These are phyloP conservation scores for Unio pictorum DNA, from an alignment of 2,888 invertebrate genomes.

Conservation along the genomic window DNA sequence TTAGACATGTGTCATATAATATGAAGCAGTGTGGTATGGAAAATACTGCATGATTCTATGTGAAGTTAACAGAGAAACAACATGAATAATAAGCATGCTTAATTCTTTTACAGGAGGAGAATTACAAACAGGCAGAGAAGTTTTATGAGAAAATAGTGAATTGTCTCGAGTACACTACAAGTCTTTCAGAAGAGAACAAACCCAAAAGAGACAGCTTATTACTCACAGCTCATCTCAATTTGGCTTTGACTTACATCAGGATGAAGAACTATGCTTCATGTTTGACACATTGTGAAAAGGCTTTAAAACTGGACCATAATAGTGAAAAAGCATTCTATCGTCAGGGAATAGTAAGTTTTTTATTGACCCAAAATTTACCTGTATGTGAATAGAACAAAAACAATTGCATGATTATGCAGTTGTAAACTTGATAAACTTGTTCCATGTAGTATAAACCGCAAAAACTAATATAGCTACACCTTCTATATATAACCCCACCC, in stretches of 20 bases:
- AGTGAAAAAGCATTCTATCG: constrained; percentile 94
- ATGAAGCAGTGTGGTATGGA: too few relatives aligned
- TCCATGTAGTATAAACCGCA: too few relatives aligned
- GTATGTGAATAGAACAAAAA: too few relatives aligned
- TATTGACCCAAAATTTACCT: too few relatives aligned
- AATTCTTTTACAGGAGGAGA: constrained; percentile 73
- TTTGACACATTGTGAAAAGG: constrained; percentile 83
- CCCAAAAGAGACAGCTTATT: constrained; percentile 75
- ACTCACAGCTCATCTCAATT: constrained; percentile 84
- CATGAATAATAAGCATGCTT: neutral
- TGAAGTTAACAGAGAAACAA: too few relatives aligned
- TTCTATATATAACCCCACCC: too few relatives aligned
- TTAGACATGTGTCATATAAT: too few relatives aligned
- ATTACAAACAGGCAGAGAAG: constrained; percentile 84
- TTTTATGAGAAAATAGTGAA: constrained; percentile 87
- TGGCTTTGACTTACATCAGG: constrained; percentile 87
- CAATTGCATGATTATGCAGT: too few relatives aligned
- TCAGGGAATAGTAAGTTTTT: constrained; percentile 79
- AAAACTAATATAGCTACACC: too few relatives aligned
- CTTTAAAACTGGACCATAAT: constrained; percentile 80
- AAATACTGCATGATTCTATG: too few relatives aligned
- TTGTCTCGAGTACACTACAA: constrained; percentile 77
- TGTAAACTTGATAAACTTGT: too few relatives aligned
- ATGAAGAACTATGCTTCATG: constrained; percentile 81
- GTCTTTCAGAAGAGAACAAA: constrained; percentile 71